These are phyloP conservation scores for Lemur catta DNA, from an alignment of 2,797 vertebrate genomes.

Conservation along the genomic window DNA sequence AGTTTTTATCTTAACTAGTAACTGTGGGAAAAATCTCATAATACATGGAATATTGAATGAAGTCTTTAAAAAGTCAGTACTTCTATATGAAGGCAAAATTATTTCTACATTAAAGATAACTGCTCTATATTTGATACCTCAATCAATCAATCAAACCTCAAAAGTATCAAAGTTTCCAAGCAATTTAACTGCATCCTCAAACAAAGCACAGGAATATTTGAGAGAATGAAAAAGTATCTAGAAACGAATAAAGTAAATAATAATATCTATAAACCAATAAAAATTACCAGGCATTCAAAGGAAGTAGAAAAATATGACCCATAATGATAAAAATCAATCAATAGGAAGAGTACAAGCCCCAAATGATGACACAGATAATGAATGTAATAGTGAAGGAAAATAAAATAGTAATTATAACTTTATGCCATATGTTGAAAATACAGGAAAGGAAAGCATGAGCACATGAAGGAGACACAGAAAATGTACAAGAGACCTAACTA, in stretches of 20 bases:
- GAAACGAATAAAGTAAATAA: not conserved
- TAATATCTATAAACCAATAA: not conserved
- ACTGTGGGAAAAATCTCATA: no score
- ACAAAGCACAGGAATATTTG: not conserved
- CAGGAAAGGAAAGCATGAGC: no score
- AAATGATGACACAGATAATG: not conserved
- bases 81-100: no score
- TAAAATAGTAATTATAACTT: not conserved
- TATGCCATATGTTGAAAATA: not conserved
- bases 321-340: not conserved
- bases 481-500: not conserved
- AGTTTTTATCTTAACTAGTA: no score
- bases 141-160: no score
- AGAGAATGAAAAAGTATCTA: not conserved
- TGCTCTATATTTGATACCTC: no score
- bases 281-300: not conserved
- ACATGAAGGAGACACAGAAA: not conserved
- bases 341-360: not conserved
- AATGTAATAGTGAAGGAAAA: not conserved
- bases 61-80: no score
- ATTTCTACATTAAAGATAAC: no score
- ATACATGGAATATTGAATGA: no score
- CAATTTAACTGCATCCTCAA: no score
- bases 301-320: not conserved
- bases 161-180: no score